Conservation (phyloP, 2,888 invertebrate genomes). For the Dioctria linearis region DNA sequence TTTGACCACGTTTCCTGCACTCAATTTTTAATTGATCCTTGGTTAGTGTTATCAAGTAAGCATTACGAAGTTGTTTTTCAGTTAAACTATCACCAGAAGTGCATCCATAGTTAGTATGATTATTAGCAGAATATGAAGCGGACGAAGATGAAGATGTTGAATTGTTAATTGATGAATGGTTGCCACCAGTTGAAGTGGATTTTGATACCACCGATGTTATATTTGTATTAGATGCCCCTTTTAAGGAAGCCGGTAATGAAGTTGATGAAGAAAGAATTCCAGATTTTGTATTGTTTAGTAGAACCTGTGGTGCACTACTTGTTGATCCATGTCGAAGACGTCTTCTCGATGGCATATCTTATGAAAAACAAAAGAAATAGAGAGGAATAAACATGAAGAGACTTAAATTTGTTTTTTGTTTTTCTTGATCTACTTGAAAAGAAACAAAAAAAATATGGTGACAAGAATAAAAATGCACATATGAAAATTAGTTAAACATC, state of each 20-base stretch:
- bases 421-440: no score
- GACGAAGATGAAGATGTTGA: conserved; percentile 51
- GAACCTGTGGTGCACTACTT: conserved; percentile 61
- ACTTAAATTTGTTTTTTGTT: background rate
- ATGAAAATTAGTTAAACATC: no score
- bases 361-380: conserved; percentile 1
- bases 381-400: background rate
- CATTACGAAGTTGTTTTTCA: conserved; percentile 62
- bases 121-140: conserved; percentile 37
- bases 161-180: conserved; percentile 43
- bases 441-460: no score
- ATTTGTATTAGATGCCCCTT: background rate
- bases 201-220: conserved; percentile 4
- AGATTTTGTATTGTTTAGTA: conserved; percentile 59
- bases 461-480: no score
- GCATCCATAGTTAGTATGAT: conserved; percentile 21
- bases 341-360: conserved; percentile 62
- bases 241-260: conserved; percentile 27
- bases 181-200: background rate
- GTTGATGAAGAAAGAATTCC: conserved; percentile 35
- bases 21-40: conserved; percentile 80
- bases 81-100: conserved; percentile 57
- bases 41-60: conserved; percentile 75
- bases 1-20: conserved; percentile 80
- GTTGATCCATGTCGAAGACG: conserved; percentile 62